Percentiles rank a stretch among this genome's conserved stretches.
Conservation (phyloP, 2,113 vertebrate species). For the Spilogale gracilis region DNA sequence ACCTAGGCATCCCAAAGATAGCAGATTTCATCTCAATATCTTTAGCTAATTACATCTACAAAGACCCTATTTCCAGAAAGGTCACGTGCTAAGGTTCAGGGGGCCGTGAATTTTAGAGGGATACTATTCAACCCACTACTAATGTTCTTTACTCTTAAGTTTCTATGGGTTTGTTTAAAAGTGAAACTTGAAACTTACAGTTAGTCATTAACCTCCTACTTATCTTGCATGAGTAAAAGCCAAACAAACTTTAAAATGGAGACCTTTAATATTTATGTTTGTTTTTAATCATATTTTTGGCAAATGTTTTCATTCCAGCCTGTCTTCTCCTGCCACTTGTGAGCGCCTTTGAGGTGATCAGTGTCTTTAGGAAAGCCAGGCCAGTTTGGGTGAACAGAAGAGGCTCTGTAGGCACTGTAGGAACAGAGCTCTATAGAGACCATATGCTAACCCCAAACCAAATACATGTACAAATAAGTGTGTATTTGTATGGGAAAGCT, state of each 20-base stretch:
- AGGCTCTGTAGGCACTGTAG: not conserved
- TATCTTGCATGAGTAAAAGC: not conserved
- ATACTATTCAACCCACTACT: not conserved
- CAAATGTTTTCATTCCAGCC: not conserved
- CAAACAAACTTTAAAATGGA: not conserved
- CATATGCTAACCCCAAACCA: not conserved
- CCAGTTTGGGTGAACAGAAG: not conserved
- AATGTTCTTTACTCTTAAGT: slow-evolving; percentile 17
- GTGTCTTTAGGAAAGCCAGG: not conserved
- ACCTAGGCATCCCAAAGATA: not conserved
- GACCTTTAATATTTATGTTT: not conserved
- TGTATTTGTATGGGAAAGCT: not conserved
- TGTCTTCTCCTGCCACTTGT: not conserved
- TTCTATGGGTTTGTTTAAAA: slow-evolving; percentile 53
- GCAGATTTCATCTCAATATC: not conserved
- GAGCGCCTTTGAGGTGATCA: not conserved
- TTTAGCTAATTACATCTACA: not conserved
- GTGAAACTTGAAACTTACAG: not conserved
- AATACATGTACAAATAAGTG: too few species aligned
- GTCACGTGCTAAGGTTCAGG: not conserved
- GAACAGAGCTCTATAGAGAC: not conserved
- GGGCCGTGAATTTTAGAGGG: not conserved
- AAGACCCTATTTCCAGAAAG: not conserved
- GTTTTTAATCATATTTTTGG: not conserved
- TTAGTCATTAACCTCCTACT: not conserved